Percentiles rank a stretch among this genome's conserved stretches.
Conservation (phyloP, 2,797 vertebrate species). For the Leptoclinus maculatus region DNA sequence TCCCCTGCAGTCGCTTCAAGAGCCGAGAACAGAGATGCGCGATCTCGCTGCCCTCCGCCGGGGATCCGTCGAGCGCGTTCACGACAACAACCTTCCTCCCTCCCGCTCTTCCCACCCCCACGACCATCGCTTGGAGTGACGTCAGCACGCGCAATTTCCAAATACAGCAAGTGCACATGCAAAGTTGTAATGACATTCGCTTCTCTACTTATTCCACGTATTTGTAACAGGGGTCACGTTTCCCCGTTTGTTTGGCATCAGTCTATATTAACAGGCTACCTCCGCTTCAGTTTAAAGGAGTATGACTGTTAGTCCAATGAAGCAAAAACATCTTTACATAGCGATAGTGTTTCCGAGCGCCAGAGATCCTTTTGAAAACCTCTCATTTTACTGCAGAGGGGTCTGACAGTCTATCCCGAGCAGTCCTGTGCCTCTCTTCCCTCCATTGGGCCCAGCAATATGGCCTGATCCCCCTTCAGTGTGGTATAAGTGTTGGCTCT, state of each 20-base stretch:
- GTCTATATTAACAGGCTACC: not conserved
- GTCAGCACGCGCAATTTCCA: slow-evolving; percentile 79
- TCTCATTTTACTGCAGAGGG: too few relatives aligned
- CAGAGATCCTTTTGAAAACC: too few relatives aligned
- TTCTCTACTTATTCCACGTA: not conserved
- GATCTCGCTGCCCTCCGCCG: slow-evolving; percentile 74
- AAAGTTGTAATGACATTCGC: not conserved
- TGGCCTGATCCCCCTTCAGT: too few relatives aligned
- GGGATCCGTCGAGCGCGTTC: slow-evolving; percentile 82
- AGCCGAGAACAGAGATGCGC: slow-evolving; percentile 80
- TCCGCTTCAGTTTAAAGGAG: not conserved
- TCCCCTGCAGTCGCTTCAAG: slow-evolving; percentile 83
- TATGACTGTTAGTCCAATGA: not conserved
- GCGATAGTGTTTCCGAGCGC: too few relatives aligned
- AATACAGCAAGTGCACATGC: slow-evolving; percentile 45
- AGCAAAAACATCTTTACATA: not conserved
- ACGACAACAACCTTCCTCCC: slow-evolving; percentile 35
- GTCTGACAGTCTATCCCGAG: too few relatives aligned
- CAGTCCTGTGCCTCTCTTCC: too few relatives aligned
- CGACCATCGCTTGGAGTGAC: slow-evolving; percentile 69
- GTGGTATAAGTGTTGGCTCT: too few relatives aligned
- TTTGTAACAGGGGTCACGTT: not conserved
- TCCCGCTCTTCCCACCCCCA: slow-evolving; percentile 26
- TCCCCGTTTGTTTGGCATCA: not conserved
- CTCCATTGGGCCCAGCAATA: too few relatives aligned